Evolutionary conservation across 1,140 invertebrate genomes (phyloP), one percentile per base, ranked within the genome.

Genomic region (Bilobella aurantiaca): DNA sequence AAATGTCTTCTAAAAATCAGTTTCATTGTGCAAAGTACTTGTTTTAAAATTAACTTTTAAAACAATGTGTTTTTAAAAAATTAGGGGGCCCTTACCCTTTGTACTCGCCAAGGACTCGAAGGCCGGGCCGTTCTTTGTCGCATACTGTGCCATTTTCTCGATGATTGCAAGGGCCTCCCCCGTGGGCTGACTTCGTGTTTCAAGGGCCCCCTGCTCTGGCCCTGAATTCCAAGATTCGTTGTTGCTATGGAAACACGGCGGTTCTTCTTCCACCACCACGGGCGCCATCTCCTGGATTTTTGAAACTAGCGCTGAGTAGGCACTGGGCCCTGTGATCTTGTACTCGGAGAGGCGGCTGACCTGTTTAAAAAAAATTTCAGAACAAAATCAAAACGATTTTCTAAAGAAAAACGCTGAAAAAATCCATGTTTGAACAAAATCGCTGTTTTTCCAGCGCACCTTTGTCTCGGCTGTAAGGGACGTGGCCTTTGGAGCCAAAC

Each of bases 111-210:
- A 89, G 12, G 85, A 83, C 74, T 96, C 93, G 77, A 98, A 97
- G 71, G 93, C 89, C 57, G 85, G 81, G 0, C 94, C 95, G 79
- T 97, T 97, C 74, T 93, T 93, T 0, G 88, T 87, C 0, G 97
- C 93, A 75, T 97, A 97, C 64, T 86, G 86, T 1, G 93, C 93
- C 86, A 97, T 95, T 79, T 96, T 95, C 76, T 96, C 92, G 58
- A 98, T 91, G 5, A 97, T 88, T 46, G 89, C 82, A 74, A 90
- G 86, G 3, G 91, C 79, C 63, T 92, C 90, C 12, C 86, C 84
- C 0, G 90, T 86, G 3, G 82, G 82, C n/a, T n/a, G n/a, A n/a
- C n/a, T n/a, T n/a, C n/a, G n/a, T n/a, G n/a, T n/a, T n/a, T n/a
- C n/a, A 21, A 90, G 61, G 21, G 12, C 49, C 23, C 49, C 23